Evolutionary conservation across 2,113 vertebrate genomes (phyloP), one percentile per base, ranked within the genome.

Genomic region (Sakesphorus luctuosus): DNA sequence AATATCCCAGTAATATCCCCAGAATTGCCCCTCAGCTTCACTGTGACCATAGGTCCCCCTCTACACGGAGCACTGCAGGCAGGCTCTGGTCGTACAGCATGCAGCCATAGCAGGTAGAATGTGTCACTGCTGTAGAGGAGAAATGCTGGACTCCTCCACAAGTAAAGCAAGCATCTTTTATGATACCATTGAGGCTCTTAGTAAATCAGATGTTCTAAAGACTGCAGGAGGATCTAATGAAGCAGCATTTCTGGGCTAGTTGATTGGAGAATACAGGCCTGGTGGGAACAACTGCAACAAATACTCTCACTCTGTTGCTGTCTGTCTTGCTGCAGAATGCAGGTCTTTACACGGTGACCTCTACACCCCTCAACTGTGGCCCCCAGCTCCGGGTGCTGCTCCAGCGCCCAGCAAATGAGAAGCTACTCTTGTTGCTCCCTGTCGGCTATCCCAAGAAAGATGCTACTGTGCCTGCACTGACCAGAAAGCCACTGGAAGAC

Each of bases 361-460:
- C 99, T 20, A 99, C 99, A 0, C 99, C 99, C 18, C 98, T 99
- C 73, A 99, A 99, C 98, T 99, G 99, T 0, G 99, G 99, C 8
- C 99, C 99, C 10, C 98, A 98, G 31, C 98, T 99, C 53, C 98
- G 99, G 63, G 52, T 80, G 18, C 97, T 99, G 67, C 98, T 99
- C 49, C 97, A 91, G 20, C 98, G 99, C 4, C 99, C 99, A 0
- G 77, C 87, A 7, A 99, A 99, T 4, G 99, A 99, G 96, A 99
- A 99, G 95, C 97, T 99, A 38, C 97, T 99, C 92, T 53, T 99
- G 97, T 95, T 99, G 44, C 99, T 99, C 80, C 99, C 99, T 0
- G 98, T 99, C 3, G 99, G 99, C 18, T 99, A 99, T 74, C 98
- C 99, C 59, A 98, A 97, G 35, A 53, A 96, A 44, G 98, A 98